Conservation (phyloP, 2,113 vertebrate species). For the Callipepla squamata region DNA sequence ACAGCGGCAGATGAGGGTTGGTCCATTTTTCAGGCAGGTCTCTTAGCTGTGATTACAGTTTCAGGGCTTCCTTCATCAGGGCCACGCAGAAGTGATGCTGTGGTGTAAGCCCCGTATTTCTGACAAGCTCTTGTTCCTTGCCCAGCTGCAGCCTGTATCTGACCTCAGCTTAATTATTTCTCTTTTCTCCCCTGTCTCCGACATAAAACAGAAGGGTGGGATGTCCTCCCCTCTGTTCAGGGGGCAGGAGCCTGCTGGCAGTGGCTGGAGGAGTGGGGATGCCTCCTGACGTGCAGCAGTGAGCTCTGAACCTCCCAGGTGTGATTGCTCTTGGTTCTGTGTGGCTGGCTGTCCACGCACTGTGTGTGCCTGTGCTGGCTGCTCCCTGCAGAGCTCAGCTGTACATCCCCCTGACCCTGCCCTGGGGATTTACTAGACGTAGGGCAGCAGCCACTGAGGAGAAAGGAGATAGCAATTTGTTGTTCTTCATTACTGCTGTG, state of each 20-base stretch:
- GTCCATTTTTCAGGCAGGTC: background rate
- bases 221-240: background rate
- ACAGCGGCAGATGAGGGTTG: background rate
- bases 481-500: background rate
- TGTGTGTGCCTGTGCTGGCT: fast-evolving
- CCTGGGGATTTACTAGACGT: background rate
- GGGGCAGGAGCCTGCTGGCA: background rate
- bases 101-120: background rate
- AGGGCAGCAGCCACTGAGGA: background rate
- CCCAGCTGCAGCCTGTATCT: background rate
- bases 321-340: fast-evolving
- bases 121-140: fast-evolving
- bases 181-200: background rate
- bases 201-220: background rate
- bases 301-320: background rate
- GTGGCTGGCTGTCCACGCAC: fast-evolving
- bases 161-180: background rate
- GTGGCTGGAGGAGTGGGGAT: background rate
- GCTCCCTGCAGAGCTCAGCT: background rate
- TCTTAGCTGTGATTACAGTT: background rate
- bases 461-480: background rate
- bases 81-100: background rate
- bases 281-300: background rate
- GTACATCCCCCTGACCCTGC: background rate
- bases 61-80: background rate